Percentiles rank a stretch among this genome's conserved stretches.
Evolutionary conservation across 2,888 invertebrate species (phyloP).

Genomic region (Drosophila paracracens): DNA sequence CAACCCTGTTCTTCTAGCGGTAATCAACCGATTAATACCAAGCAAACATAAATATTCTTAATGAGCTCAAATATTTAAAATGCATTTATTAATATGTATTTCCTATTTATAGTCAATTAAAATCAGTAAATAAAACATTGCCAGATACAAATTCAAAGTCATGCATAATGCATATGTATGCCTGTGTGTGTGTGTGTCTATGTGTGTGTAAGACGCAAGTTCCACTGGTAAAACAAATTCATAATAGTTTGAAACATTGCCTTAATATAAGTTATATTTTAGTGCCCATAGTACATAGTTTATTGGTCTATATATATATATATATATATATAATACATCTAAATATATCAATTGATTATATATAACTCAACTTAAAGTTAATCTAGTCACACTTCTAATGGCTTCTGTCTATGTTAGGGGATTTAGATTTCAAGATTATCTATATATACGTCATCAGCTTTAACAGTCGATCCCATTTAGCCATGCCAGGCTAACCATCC

Average conservation of each 20-base stretch:
- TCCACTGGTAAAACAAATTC: not conserved
- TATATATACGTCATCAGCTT: not conserved
- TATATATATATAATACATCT: not conserved
- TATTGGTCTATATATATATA: too few species aligned
- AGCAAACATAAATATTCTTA: not conserved
- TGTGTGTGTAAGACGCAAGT: not conserved
- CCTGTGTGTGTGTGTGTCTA: not conserved
- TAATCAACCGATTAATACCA: not conserved
- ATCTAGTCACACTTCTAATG: not conserved
- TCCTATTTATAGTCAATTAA: not conserved
- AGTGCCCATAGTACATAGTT: too few species aligned
- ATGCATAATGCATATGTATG: not conserved
- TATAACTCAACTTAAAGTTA: not conserved
- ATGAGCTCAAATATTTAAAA: slow-evolving; percentile 2
- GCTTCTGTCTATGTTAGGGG: not conserved
- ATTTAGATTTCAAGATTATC: not conserved
- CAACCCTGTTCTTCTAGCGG: not conserved
- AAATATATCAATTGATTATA: not conserved
- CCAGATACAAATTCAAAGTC: not conserved
- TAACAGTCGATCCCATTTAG: not conserved
- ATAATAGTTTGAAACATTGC: not conserved
- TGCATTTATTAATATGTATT: not conserved
- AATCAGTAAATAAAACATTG: slow-evolving; percentile 2
- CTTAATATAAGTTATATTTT: too few species aligned
- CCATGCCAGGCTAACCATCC: too few species aligned